Conservation (phyloP, 2,113 vertebrate genomes). For the Tympanuchus pallidicinctus region DNA sequence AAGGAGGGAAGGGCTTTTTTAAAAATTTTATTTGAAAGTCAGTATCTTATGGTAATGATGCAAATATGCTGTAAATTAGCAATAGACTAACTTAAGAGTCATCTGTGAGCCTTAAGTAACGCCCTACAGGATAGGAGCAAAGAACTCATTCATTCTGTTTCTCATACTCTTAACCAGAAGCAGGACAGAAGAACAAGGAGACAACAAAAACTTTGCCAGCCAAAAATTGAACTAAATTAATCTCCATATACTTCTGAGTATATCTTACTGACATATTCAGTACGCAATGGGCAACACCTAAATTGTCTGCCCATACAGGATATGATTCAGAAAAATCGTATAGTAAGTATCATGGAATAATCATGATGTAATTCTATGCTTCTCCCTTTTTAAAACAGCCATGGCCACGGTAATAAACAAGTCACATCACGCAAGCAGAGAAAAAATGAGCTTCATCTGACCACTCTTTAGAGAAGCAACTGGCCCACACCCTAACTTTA, state of each 20-base stretch:
- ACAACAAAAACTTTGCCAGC: neutral
- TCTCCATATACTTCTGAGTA: neutral
- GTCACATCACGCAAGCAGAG: neutral
- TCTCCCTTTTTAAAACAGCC: neutral
- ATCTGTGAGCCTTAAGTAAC: neutral
- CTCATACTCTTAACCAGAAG: neutral
- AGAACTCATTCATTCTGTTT: neutral
- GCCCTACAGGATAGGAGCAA: neutral
- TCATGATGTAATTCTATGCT: neutral
- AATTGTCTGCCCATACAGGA: neutral
- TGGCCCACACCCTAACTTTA: neutral
- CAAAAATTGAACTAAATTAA: neutral
- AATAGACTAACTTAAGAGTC: neutral
- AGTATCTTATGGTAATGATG: neutral
- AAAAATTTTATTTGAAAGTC: neutral
- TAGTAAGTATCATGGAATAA: neutral
- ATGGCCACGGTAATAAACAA: neutral
- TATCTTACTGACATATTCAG: neutral
- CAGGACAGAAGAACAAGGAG: neutral
- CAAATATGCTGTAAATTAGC: neutral
- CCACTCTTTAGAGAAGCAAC: neutral
- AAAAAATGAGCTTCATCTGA: neutral
- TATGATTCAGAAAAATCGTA: neutral
- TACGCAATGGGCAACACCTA: neutral
- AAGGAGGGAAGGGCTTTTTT: too few species aligned